These are phyloP conservation scores for Oxytorus armatus DNA, from an alignment of 2,888 invertebrate genomes.

Conservation along the genomic window DNA sequence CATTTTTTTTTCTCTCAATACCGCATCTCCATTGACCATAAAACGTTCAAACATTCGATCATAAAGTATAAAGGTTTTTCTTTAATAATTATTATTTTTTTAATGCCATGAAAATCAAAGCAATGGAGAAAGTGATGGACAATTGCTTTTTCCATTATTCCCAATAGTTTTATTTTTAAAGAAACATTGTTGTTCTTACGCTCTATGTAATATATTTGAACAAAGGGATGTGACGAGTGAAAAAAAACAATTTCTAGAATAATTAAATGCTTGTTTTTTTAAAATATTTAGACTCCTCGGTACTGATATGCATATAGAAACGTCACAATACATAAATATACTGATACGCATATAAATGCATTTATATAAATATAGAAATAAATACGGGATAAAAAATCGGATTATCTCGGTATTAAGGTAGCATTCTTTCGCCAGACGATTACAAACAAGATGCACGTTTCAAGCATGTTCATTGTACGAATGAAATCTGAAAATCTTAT, in stretches of 20 bases:
- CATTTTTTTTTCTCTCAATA: too few species aligned
- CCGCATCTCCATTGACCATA: too few species aligned
- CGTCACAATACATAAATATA: neutral
- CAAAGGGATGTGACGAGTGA: neutral
- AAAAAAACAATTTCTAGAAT: neutral
- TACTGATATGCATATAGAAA: neutral
- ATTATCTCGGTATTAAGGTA: conserved; percentile 28
- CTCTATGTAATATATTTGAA: neutral
- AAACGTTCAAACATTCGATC: too few species aligned
- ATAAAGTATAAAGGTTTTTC: too few species aligned
- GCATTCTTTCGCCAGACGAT: conserved; percentile 33
- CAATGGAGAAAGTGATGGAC: too few species aligned
- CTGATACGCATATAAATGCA: neutral
- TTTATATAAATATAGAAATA: conserved; percentile 13
- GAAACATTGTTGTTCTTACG: neutral
- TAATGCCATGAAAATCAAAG: too few species aligned
- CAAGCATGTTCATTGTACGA: conserved; percentile 21
- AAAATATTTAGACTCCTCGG: neutral
- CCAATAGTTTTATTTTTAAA: too few species aligned
- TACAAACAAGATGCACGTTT: conserved; percentile 36
- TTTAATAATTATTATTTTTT: too few species aligned
- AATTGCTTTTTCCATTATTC: too few species aligned
- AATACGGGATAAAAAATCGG: conserved; percentile 34
- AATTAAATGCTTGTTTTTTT: neutral
- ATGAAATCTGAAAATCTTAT: conserved; percentile 41